Base-by-base conservation (phyloP, 2,888 invertebrate species). In the Nasonia oneida region DNA sequence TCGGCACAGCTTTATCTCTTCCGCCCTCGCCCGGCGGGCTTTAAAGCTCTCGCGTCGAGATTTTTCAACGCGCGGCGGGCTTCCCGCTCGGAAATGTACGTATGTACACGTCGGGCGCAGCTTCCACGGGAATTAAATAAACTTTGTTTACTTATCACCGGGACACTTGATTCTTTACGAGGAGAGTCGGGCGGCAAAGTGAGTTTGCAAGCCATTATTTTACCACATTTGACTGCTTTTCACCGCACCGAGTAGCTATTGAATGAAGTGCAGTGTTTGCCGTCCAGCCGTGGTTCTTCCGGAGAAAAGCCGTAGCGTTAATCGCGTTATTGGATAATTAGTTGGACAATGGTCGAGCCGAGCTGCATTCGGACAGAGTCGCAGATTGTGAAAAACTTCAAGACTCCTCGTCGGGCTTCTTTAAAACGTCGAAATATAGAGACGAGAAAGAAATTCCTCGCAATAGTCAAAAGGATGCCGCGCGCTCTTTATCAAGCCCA, bases 71-170 rank as follows among this genome's bases (percentile, higher is more conserved):
- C 3, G 33, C 37, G 37, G n/a, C 29, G 0, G 12, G 18, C 33
- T 57, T 57, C n/a, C 6, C 39, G 29, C 29, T 37, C 37, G 10
- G 50, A 42, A 8, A 29, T n/a, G 23, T 53, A 53, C 4, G 18
- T 18, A 53, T 10, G 18, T 53, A 18, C 15, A 64, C 23, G 10
- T 3, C 23, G 10, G 15, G 3, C 14, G 14, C 29, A n/a, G 50
- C 70, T 76, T 82, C 76, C 29, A 82, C 33, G 70, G 76, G 67
- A 82, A 82, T 82, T 76, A 76, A 82, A 82, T 82, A 82, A 82
- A 76, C 75, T 82, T 57, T 70, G 67, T 70, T 76, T 53, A 70
- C 70, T 82, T 82, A 76, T 64, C 2, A 50, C 50, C 8, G 23
- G n/a, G 18, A 29, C 47, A 53, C n/a, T 47, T 33, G 64, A 64